Evolutionary conservation across 92 coral and sea anemone genomes (phyloP).

Genomic region (Epizoanthus scotinus): DNA sequence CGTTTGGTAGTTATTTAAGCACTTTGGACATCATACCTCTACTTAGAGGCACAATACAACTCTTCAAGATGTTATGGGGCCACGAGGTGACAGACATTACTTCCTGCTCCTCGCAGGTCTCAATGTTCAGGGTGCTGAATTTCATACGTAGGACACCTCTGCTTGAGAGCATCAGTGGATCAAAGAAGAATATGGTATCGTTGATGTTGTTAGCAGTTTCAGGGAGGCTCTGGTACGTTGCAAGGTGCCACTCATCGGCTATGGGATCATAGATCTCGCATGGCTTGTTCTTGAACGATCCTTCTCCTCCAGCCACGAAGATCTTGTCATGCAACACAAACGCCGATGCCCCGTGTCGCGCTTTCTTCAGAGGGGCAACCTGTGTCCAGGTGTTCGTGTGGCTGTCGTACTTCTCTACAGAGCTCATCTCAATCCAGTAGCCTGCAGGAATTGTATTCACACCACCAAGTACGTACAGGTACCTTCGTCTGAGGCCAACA

Average conservation of each 20-base stretch:
- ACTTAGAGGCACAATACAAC: constrained; percentile 62
- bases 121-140: constrained; percentile 36
- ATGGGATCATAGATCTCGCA: constrained; percentile 63
- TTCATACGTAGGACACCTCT: constrained; percentile 39
- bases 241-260: constrained; percentile 61
- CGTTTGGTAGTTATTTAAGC: constrained; percentile 44
- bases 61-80: constrained; percentile 63
- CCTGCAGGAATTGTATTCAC: constrained; percentile 51
- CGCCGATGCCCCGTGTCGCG: constrained; percentile 63
- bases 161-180: constrained; percentile 35
- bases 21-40: constrained; percentile 60
- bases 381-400: constrained; percentile 57
- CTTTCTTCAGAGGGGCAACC: constrained; percentile 60
- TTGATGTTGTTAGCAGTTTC: constrained; percentile 41
- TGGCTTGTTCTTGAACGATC: constrained; percentile 51
- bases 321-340: constrained; percentile 63
- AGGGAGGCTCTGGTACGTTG: constrained; percentile 40
- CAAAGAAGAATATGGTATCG: constrained; percentile 41
- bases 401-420: constrained; percentile 59
- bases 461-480: constrained; percentile 61
- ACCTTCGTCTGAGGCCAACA: constrained; percentile 53
- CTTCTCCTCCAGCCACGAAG: constrained; percentile 65
- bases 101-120: constrained; percentile 35
- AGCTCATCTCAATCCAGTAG: constrained; percentile 52
- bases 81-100: constrained; percentile 47